Conservation (phyloP, 2,888 invertebrate genomes). For the Rhingia campestris region DNA sequence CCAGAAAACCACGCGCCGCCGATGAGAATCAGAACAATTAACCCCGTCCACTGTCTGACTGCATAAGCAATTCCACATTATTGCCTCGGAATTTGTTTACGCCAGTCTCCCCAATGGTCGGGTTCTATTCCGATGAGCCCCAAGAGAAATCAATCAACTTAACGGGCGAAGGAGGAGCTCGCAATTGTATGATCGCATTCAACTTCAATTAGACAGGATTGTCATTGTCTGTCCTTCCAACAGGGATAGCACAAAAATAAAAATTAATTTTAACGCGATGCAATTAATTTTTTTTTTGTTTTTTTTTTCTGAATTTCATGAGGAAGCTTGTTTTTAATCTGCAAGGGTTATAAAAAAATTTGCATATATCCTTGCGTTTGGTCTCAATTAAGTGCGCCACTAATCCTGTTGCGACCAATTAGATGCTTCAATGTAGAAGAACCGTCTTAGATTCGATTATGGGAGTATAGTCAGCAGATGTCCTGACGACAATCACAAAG, state of each 20-base stretch:
- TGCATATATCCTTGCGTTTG: conserved; percentile 19
- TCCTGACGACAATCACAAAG: conserved; percentile 31
- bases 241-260: neutral
- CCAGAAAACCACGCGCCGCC: neutral
- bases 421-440: conserved; percentile 5
- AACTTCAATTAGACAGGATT: conserved; percentile 25
- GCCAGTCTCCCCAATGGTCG: neutral
- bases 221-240: neutral
- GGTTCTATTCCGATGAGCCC: conserved; percentile 55
- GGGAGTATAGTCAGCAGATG: neutral
- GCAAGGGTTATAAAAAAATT: neutral
- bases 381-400: conserved; percentile 35
- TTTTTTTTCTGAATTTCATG: neutral
- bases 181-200: conserved; percentile 41
- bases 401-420: conserved; percentile 35
- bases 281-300: conserved; percentile 36
- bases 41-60: conserved; percentile 27
- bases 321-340: neutral
- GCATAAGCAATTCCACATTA: conserved; percentile 44
- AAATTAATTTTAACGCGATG: conserved; percentile 10
- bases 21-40: conserved; percentile 41
- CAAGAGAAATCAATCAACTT: conserved; percentile 68
- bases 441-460: conserved; percentile 20
- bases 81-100: conserved; percentile 43
- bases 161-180: conserved; percentile 6